Percentiles rank a stretch among this genome's conserved stretches.
phyloP scores from a whole-genome alignment of 2,113 vertebrate genomes.

The Mus pahari region DNA sequence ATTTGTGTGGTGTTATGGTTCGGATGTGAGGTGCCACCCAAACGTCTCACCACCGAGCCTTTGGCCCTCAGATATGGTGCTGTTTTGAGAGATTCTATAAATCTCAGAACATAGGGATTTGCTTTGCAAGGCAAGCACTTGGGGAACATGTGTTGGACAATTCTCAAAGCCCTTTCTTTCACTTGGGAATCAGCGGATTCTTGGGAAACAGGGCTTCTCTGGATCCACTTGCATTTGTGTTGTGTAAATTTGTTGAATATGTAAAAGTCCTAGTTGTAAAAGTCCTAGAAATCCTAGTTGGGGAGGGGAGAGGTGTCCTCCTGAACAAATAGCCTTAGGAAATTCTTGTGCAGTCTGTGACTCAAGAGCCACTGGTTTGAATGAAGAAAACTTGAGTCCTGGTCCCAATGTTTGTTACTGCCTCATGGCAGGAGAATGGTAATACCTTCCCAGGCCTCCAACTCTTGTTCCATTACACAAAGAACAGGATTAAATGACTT shows the following conservation, averaged over 20 bases:
- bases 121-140: no score
- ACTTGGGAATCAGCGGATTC: background rate
- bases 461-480: background rate
- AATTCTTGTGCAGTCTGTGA: background rate
- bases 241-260: background rate
- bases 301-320: background rate
- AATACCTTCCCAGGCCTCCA: background rate
- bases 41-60: background rate
- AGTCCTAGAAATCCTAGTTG: background rate
- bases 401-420: background rate
- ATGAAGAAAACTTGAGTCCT: background rate
- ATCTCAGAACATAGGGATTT: background rate
- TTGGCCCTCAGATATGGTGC: no score
- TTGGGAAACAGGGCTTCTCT: background rate
- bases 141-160: background rate
- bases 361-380: background rate
- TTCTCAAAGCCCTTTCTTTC: slow-evolving; percentile 34
- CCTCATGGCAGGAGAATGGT: background rate
- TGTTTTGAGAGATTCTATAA: background rate
- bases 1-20: background rate
- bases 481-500: background rate
- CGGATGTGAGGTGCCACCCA: background rate
- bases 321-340: background rate
- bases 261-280: background rate
- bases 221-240: background rate